Evolutionary conservation across 2,888 invertebrate genomes (phyloP), one percentile per base, ranked within the genome.

Genomic region (Eupithecia tripunctaria): DNA sequence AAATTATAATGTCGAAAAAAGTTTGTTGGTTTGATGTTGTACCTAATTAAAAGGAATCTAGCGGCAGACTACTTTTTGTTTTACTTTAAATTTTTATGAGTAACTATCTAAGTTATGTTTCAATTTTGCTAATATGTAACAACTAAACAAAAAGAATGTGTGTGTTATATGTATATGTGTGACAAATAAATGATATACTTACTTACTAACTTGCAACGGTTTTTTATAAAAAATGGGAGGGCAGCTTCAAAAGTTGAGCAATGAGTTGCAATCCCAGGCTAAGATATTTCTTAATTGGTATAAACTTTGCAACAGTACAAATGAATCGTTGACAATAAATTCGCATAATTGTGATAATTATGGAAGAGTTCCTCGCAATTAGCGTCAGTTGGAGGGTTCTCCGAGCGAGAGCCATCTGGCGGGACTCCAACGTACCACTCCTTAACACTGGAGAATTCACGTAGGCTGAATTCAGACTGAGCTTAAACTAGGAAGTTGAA

Each of bases 351-450:
- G 84, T 78, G 87, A 91, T 91, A 92, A 93, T 93, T 92, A 89
- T 87, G 86, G 86, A 88, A 88, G 89, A 91, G 89, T 89, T 91
- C 88, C 89, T 86, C 92, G 93, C 93, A 94, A 93, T 94, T 94
- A 94, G 90, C 86, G 91, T 87, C 88, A 88, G 89, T 85, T 80
- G 85, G 87, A 87, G 91, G 88, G 91, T 88, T 83, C 91, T 91
- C 82, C 84, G 84, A 86, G 83, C 85, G 86, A 91, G 92, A 86
- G 90, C 87, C 88, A 91, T 90, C 93, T 94, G 94, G 94, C 94
- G 86, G 81, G 81, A 80, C 87, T 93, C 93, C 94, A 94, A 90
- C 84, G 88, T 83, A 63, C 68, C 69, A 84, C 91, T 89, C 84
- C 88, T 90, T 88, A 87, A 86, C 86, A 86, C 88, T 71, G 88